Evolutionary conservation across 92 coral and sea anemone genomes (phyloP), one percentile per base, ranked within the genome.

Genomic region (Phymanthus crucifer): DNA sequence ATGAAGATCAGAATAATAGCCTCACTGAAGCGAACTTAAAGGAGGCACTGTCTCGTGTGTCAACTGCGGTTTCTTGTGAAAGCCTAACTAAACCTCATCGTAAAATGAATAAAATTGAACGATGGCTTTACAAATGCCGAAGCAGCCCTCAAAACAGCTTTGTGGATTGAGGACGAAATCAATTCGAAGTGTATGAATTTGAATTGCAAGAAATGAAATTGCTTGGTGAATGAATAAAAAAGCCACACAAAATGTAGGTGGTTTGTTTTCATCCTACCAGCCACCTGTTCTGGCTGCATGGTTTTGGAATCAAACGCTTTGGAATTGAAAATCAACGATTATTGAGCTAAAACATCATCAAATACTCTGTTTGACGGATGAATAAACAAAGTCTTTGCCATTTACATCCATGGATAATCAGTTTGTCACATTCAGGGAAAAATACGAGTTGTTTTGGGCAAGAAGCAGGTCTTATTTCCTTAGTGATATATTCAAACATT

Each of bases 41-140:
- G 31, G 86, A 90, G 66, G 94, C 90, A 0, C 72, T 93, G 46
- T 86, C 91, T 9, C 87, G 83, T 83, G 81, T 89, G 80, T 19
- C 84, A 32, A 54, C 81, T 40, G 82, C 91, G 13, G 83, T 88
- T 26, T 92, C 97, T 3, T 83, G 87, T 38, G 97, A 93, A 70
- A 87, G 88, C 71, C 76, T 93, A 3, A 83, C 87, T 72, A 87
- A 58, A 33, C 79, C 75, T 27, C 90, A 85, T 71, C 86, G 83
- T 61, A 86, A 85, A 38, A 73, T 83, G 68, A 80, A 87, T 81
- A 93, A 83, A 74, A 93, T 93, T 54, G 97, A 90, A 68, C 85
- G 84, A 83, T 93, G 97, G 97, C 85, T 93, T 3, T 80, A 75
- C 74, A 87, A 88, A 76, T 93, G 97, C 83, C 72, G 87, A 65